Evolutionary conservation across 2,888 invertebrate species (phyloP).

Genomic region (Drosophila limbata): DNA sequence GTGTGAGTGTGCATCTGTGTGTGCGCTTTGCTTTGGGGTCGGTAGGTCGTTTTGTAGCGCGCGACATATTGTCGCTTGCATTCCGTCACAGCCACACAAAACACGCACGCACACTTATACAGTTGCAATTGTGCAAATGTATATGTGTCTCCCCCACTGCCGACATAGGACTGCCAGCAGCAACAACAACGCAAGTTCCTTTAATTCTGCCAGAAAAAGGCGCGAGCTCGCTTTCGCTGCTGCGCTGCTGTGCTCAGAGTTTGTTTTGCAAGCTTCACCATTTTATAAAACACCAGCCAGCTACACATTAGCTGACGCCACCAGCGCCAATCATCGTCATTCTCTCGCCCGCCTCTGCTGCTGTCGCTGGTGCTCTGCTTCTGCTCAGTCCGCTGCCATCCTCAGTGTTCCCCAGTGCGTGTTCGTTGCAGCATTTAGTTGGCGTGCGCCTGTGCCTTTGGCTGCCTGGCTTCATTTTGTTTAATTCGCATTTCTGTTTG

Average conservation of each 20-base stretch:
- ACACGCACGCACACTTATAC: not conserved
- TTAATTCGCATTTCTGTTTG: conserved; percentile 50
- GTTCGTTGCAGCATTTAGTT: conserved; percentile 55
- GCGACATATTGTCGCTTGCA: conserved; percentile 63
- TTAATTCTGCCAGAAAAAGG: conserved; percentile 61
- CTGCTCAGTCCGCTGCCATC: conserved; percentile 34
- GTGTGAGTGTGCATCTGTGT: conserved; percentile 25
- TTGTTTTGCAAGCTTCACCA: conserved; percentile 70
- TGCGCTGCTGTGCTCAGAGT: conserved; percentile 19
- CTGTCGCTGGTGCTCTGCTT: conserved; percentile 51
- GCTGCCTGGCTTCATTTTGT: conserved; percentile 41
- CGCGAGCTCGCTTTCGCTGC: conserved; percentile 50
- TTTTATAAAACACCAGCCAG: conserved; percentile 65
- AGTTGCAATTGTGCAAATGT: conserved; percentile 5
- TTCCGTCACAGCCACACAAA: conserved; percentile 50
- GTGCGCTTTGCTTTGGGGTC: conserved; percentile 63
- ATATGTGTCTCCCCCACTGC: conserved; percentile 26
- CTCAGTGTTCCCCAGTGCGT: conserved; percentile 57
- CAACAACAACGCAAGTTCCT: conserved; percentile 39
- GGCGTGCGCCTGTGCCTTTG: conserved; percentile 35
- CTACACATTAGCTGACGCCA: conserved; percentile 64
- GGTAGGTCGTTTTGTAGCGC: conserved; percentile 66
- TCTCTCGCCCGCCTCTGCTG: conserved; percentile 58
- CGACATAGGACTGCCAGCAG: conserved; percentile 5
- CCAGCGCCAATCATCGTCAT: conserved; percentile 69